These are phyloP conservation scores for Montipora efflorescens DNA, from an alignment of 64 coral and sea anemone genomes.

Conservation along the genomic window DNA sequence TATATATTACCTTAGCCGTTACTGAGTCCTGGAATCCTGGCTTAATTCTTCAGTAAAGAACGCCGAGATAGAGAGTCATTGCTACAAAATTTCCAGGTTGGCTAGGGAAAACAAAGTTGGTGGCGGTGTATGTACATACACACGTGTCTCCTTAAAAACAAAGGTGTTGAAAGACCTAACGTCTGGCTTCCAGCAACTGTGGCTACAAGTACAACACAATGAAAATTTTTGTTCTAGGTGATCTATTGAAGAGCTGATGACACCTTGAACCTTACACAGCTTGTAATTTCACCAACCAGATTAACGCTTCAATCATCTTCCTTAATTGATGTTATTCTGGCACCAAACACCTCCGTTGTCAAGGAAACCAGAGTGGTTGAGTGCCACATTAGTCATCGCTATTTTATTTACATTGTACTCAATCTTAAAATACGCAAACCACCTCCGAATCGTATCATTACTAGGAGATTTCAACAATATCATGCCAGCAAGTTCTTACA, in stretches of 20 bases:
- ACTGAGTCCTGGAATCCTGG: neutral
- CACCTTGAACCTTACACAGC: too few species aligned
- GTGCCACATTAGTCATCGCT: too few species aligned
- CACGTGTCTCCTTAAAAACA: neutral
- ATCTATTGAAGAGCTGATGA: neutral
- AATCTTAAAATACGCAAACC: neutral
- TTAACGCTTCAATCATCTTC: too few species aligned
- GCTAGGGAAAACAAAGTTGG: neutral
- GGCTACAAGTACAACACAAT: neutral
- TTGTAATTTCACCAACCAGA: too few species aligned
- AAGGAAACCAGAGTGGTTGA: too few species aligned
- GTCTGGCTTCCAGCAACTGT: too few species aligned
- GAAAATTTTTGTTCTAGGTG: neutral
- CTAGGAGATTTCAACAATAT: neutral
- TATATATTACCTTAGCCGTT: too few species aligned
- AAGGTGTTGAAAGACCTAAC: neutral
- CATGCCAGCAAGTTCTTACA: conserved; percentile 18
- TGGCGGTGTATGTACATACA: neutral
- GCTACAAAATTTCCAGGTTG: neutral
- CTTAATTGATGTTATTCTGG: too few species aligned
- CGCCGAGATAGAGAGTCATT: neutral
- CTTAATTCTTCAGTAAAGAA: neutral
- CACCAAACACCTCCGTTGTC: too few species aligned
- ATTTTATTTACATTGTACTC: neutral
- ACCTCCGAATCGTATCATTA: neutral